These are phyloP conservation scores for Eutolmus rufibarbis DNA, from an alignment of 2,888 invertebrate genomes.

Conservation along the genomic window DNA sequence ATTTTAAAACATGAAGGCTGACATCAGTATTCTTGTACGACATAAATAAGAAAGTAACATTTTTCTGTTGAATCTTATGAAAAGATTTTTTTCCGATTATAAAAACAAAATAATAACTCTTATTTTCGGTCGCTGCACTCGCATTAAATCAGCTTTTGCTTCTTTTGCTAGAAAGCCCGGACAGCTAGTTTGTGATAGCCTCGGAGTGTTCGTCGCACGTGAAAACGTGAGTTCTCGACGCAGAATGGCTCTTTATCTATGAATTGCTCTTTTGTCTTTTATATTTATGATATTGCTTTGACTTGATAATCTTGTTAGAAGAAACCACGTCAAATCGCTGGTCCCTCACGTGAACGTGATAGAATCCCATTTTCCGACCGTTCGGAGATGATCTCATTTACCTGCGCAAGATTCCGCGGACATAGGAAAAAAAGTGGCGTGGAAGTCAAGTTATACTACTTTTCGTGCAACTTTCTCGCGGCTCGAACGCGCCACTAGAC, in stretches of 20 bases:
- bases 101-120: neutral
- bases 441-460: neutral
- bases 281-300: slow-evolving; percentile 36
- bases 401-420: neutral
- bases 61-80: neutral
- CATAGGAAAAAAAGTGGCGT: neutral
- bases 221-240: slow-evolving; percentile 8
- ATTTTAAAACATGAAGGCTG: neutral
- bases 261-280: slow-evolving; percentile 13
- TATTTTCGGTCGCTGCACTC: neutral
- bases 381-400: slow-evolving; percentile 3
- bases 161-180: neutral
- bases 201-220: slow-evolving; percentile 8
- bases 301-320: slow-evolving; percentile 21
- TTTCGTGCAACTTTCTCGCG: neutral
- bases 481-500: neutral
- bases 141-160: slow-evolving; percentile 10
- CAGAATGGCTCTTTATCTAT: slow-evolving; percentile 2
- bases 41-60: neutral
- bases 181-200: neutral
- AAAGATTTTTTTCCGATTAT: neutral
- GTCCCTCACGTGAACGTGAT: slow-evolving; percentile 25
- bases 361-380: slow-evolving; percentile 4
- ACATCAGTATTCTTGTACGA: neutral
- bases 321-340: neutral